Base-by-base conservation (phyloP, 1,140 invertebrate genomes). In the Lepidurus couesii region DNA sequence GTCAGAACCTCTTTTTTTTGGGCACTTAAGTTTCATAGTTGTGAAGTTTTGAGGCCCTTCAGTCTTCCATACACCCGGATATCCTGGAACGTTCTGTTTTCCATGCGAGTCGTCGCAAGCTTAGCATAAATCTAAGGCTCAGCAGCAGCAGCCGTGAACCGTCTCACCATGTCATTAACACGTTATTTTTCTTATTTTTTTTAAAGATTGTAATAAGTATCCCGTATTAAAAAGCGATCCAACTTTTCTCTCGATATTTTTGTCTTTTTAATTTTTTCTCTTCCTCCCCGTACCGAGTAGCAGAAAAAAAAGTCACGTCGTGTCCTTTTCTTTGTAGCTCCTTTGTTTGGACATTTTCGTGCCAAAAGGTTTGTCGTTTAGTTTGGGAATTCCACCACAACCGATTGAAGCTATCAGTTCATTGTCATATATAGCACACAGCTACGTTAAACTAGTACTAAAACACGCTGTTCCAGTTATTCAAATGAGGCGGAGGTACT, bases 391-490 rank as follows among this genome's bases (percentile, higher is more conserved):
- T 16, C 53, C 53, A 65, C 9, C 53, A 65, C 53, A 21, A 65
- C 6, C 34, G 34, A n/a, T 65, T 7, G 16, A 9, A 65, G 9
- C n/a, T 9, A 65, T 65, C n/a, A 21, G 21, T 65, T 65, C 53
- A 65, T 65, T 65, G 21, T 65, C 53, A 2, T n/a, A n/a, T n/a
- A n/a, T 4, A 11, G 53, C 53, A 65, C n/a, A 65, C 13, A 21
- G 21, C 21, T 65, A 65, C 53, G 53, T 65, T 13, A 65, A 65
- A 65, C 53, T 65, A 65, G 53, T 65, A 65, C 53, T 13, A 65
- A 47, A 65, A 65, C 53, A 65, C 53, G 53, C 21, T 65, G 53
- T 65, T 65, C 53, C 53, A 65, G 53, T 65, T 65, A 65, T 65
- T 65, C 53, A 65, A 65, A 65, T 65, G 53, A 65, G n/a, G 9